These are phyloP conservation scores for Lichenostomus cassidix DNA, from an alignment of 2,113 vertebrate species.

Conservation along the genomic window DNA sequence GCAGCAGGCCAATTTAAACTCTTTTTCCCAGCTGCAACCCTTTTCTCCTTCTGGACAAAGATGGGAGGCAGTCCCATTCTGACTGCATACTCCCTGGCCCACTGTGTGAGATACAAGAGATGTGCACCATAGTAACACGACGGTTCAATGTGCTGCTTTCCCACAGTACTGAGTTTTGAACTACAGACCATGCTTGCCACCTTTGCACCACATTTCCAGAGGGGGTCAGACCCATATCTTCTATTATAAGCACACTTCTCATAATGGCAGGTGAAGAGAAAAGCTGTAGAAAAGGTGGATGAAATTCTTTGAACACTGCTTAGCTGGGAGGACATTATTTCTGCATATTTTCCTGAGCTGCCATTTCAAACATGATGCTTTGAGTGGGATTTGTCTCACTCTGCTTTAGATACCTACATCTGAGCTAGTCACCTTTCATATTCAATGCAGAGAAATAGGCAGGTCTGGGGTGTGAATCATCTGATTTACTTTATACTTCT, in stretches of 20 bases:
- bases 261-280: not conserved
- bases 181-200: not conserved
- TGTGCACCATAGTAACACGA: not conserved
- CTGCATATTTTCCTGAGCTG: conserved; percentile 9
- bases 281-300: not conserved
- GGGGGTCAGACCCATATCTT: not conserved
- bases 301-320: not conserved
- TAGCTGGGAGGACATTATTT: not conserved
- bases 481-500: conserved; percentile 27
- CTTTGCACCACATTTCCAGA: not conserved
- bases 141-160: not conserved
- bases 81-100: not conserved
- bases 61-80: not conserved
- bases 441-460: conserved; percentile 34
- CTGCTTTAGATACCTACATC: conserved; percentile 26
- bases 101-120: not conserved
- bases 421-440: conserved; percentile 28
- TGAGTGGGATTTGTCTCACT: conserved; percentile 39
- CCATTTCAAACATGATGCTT: conserved; percentile 1
- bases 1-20: not conserved
- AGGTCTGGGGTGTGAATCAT: conserved; percentile 56
- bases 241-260: not conserved
- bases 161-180: not conserved
- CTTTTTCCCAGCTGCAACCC: not conserved
- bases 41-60: not conserved